Evolutionary conservation across 1,140 invertebrate genomes (phyloP), one percentile per base, ranked within the genome.

Genomic region (Zaprionus tsacasi): DNA sequence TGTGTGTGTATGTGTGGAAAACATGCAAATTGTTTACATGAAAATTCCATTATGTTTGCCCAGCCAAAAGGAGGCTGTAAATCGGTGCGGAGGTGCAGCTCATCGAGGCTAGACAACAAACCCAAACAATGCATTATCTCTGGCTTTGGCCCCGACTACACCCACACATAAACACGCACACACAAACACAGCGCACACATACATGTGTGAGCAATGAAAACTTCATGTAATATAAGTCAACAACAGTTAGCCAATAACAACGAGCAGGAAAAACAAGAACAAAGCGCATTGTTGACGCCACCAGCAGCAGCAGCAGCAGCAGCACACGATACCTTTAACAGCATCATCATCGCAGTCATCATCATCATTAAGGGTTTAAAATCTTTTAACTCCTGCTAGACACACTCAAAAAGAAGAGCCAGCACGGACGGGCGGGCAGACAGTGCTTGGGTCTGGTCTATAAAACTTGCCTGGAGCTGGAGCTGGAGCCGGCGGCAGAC

Each of bases 11-110:
- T 38, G 52, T 71, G 68, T 17, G 65, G 59, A 83, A 86, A 86
- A 80, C 78, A 81, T 79, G 82, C 68, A 81, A 86, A 85, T 79
- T 85, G 82, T 78, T 86, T 85, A 85, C 82, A 85, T 80, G 82
- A 78, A 81, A 85, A 81, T 81, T 86, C 82, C 82, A 85, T 85
- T 81, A 85, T 81, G 78, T 78, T 86, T 72, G 68, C 70, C 43
- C 54, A 71, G 70, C 48, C 48, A 68, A 70, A 68, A 63, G 64
- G 25, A 76, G 71, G 74, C 68, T 63, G 66, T 60, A 70, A 64
- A 43, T 52, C 30, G 30, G 58, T 73, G 40, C 64, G 70, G 71
- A 63, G 71, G 66, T 74, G 60, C 71, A 78, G 72, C 66, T 71
- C 69, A 76, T 87, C 68, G 70, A 68, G 82, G 82, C 81, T 70